These are phyloP conservation scores for Sebastes baramenuke DNA, from an alignment of 2,797 vertebrate genomes.

Conservation along the genomic window DNA sequence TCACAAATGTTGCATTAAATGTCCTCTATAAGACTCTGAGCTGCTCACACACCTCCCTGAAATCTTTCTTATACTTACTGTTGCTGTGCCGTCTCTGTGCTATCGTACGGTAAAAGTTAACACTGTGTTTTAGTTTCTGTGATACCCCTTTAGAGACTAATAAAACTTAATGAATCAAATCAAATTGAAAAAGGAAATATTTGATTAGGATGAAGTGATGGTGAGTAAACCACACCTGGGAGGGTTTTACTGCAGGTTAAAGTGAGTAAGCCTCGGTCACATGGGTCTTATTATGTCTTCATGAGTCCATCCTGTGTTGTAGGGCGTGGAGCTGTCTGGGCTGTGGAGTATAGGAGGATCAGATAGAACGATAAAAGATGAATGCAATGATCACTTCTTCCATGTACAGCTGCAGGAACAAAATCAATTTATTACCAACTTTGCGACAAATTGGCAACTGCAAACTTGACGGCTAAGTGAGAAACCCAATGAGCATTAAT, in stretches of 20 bases:
- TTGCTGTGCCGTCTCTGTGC: not conserved
- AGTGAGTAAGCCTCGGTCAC: constrained; percentile 19
- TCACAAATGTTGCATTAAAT: not conserved
- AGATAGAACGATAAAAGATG: constrained; percentile 1
- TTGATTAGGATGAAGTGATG: not conserved
- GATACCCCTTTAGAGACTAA: not conserved
- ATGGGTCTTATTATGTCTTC: constrained; percentile 37
- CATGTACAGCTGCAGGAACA: too few relatives aligned
- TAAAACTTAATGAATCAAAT: not conserved
- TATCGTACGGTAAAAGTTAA: not conserved
- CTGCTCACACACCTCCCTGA: not conserved
- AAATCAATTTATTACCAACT: not conserved
- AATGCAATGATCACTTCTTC: not conserved
- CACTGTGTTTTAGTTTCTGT: not conserved
- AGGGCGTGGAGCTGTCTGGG: constrained; percentile 13
- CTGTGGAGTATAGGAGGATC: constrained; percentile 36
- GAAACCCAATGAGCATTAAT: too few relatives aligned
- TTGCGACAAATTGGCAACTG: too few relatives aligned
- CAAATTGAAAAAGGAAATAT: not conserved
- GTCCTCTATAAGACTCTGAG: not conserved
- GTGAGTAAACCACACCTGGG: constrained; percentile 1
- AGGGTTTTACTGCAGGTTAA: constrained; percentile 2
- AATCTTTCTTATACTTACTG: not conserved
- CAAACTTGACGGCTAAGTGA: too few relatives aligned
- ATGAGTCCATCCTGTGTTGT: constrained; percentile 19